Evolutionary conservation across 2,797 vertebrate genomes (phyloP).

Genomic region (Smutsia gigantea): DNA sequence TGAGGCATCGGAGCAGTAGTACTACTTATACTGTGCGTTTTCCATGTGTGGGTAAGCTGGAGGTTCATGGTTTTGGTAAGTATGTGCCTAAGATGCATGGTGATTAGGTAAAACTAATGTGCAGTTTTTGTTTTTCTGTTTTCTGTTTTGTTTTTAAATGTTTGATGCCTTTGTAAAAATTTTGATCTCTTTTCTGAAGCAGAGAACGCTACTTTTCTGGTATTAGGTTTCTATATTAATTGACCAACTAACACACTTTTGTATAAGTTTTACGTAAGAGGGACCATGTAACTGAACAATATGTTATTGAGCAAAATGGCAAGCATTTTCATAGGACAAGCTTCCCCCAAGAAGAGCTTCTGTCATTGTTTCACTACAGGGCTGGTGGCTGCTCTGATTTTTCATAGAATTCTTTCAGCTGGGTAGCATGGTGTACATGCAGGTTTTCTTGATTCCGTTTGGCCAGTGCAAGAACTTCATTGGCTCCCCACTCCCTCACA

Average conservation of each 20-base stretch:
- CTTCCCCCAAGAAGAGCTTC: slow-evolving; percentile 94
- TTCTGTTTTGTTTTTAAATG: slow-evolving; percentile 67
- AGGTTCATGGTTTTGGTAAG: slow-evolving; percentile 89
- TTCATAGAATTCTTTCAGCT: slow-evolving; percentile 67
- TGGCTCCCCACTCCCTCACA: neutral
- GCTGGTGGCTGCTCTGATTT: slow-evolving; percentile 78
- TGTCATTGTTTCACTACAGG: slow-evolving; percentile 94
- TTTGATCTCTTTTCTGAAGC: slow-evolving; percentile 81
- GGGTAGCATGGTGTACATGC: neutral
- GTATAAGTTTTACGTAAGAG: slow-evolving; percentile 65
- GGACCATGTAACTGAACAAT: slow-evolving; percentile 54
- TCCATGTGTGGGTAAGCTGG: slow-evolving; percentile 88
- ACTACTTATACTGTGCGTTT: slow-evolving; percentile 88
- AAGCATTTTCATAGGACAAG: slow-evolving; percentile 84
- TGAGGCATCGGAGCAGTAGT: slow-evolving; percentile 88
- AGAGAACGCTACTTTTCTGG: slow-evolving; percentile 80
- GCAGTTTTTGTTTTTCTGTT: slow-evolving; percentile 58
- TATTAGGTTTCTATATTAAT: slow-evolving; percentile 76
- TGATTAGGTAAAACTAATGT: slow-evolving; percentile 82
- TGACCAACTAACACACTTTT: slow-evolving; percentile 77
- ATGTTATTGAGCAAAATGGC: slow-evolving; percentile 72
- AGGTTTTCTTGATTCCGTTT: slow-evolving; percentile 13
- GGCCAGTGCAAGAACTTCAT: neutral
- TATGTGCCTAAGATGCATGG: slow-evolving; percentile 84
- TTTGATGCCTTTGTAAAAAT: slow-evolving; percentile 71